These are phyloP conservation scores for Teleiodes luculella DNA, from an alignment of 2,888 invertebrate genomes.

Conservation along the genomic window DNA sequence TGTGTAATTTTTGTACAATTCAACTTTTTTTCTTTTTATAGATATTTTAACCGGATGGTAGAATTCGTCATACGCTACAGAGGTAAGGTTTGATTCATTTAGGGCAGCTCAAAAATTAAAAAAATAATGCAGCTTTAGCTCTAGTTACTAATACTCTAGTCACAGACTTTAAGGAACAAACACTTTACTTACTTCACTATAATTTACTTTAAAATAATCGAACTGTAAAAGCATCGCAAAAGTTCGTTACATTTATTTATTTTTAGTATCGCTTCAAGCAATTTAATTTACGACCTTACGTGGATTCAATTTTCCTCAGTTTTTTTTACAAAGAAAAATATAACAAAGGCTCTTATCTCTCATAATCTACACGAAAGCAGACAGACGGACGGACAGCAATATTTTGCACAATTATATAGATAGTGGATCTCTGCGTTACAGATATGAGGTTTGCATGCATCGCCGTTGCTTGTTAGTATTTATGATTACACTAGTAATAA, in stretches of 20 bases:
- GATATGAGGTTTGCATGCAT: slow-evolving; percentile 51
- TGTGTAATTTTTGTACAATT: slow-evolving; percentile 25
- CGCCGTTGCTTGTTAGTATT: slow-evolving; percentile 35
- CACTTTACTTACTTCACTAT: too few relatives aligned
- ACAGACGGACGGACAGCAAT: slow-evolving; percentile 57
- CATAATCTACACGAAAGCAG: slow-evolving; percentile 37
- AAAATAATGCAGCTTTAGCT: too few relatives aligned
- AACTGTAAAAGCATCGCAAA: neutral
- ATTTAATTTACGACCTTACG: neutral
- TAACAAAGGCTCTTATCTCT: slow-evolving; percentile 36
- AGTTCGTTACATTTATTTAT: neutral
- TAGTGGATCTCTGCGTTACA: slow-evolving; percentile 50
- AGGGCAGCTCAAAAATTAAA: too few relatives aligned
- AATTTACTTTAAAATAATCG: too few relatives aligned
- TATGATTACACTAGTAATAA: slow-evolving; percentile 32
- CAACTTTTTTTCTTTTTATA: slow-evolving; percentile 31
- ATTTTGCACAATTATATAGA: slow-evolving; percentile 69
- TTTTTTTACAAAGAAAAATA: slow-evolving; percentile 16
- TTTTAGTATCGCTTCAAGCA: neutral
- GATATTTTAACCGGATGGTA: too few relatives aligned
- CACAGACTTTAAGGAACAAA: too few relatives aligned
- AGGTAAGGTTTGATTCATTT: too few relatives aligned
- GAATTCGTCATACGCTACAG: too few relatives aligned
- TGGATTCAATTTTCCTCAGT: neutral
- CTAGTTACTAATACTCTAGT: too few relatives aligned